Conservation (phyloP, 2,113 vertebrate species). For the Misgurnus anguillicaudatus region DNA sequence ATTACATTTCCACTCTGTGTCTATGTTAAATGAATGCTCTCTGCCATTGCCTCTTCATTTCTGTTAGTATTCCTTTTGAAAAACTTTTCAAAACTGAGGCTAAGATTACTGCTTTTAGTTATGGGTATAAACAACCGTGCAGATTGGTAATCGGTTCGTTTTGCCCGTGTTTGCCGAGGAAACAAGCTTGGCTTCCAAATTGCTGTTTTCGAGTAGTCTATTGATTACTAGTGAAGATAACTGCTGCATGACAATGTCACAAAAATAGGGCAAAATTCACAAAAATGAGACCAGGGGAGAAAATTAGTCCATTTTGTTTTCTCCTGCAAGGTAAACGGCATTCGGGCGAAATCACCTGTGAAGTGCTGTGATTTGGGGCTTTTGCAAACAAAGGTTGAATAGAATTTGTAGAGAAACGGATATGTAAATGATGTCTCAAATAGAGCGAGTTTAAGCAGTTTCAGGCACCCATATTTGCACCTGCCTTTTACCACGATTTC, state of each 20-base stretch:
- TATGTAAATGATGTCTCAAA: slow-evolving; percentile 32
- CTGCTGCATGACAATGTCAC: slow-evolving; percentile 47
- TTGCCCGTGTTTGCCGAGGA: slow-evolving; percentile 41
- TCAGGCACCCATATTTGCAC: neutral
- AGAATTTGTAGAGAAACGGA: slow-evolving; percentile 22
- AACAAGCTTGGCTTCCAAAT: slow-evolving; percentile 57
- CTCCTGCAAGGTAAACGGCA: neutral
- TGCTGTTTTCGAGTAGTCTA: slow-evolving; percentile 54
- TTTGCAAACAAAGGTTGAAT: slow-evolving; percentile 14
- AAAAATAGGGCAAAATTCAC: slow-evolving; percentile 7
- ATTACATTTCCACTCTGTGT: slow-evolving; percentile 54
- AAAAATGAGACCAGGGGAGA: slow-evolving; percentile 34
- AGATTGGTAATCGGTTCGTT: slow-evolving; percentile 46
- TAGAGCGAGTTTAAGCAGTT: slow-evolving; percentile 16
- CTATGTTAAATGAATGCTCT: slow-evolving; percentile 38
- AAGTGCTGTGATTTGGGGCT: slow-evolving; percentile 24
- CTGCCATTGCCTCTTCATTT: slow-evolving; percentile 7
- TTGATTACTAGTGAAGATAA: slow-evolving; percentile 52
- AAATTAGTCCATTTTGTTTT: slow-evolving; percentile 45
- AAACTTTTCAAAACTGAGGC: slow-evolving; percentile 26
- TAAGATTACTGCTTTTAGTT: slow-evolving; percentile 59
- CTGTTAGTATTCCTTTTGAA: slow-evolving; percentile 50
- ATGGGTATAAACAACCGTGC: slow-evolving; percentile 60
- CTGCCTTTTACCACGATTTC: slow-evolving; percentile 12
- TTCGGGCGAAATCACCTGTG: slow-evolving; percentile 6